These are phyloP conservation scores for Falcaria lacertinaria DNA, from an alignment of 2,888 invertebrate genomes.

Conservation along the genomic window DNA sequence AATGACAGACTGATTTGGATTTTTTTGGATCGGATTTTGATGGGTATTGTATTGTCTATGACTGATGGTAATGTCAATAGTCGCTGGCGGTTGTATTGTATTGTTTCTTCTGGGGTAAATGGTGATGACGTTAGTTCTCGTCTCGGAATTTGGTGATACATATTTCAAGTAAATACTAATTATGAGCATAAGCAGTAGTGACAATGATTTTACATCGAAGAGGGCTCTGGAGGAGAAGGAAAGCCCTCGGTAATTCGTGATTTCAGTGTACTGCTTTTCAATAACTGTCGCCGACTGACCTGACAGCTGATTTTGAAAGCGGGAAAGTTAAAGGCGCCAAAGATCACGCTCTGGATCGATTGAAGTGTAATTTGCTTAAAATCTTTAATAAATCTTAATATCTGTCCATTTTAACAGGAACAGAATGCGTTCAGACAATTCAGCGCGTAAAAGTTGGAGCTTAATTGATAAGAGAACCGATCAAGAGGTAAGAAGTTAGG, in stretches of 20 bases:
- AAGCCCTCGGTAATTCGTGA: slow-evolving; percentile 52
- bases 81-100: too few relatives aligned
- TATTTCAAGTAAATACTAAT: slow-evolving; percentile 13
- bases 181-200: slow-evolving; percentile 48
- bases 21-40: too few relatives aligned
- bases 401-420: too few relatives aligned
- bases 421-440: slow-evolving; percentile 47
- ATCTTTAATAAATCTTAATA: too few relatives aligned
- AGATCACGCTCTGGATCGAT: slow-evolving; percentile 18
- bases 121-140: slow-evolving; percentile 2
- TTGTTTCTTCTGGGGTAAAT: too few relatives aligned
- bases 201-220: slow-evolving; percentile 39
- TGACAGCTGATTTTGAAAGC: slow-evolving; percentile 73
- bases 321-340: slow-evolving; percentile 73
- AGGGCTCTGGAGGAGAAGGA: slow-evolving; percentile 39
- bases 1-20: too few relatives aligned
- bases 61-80: too few relatives aligned
- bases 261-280: slow-evolving; percentile 17
- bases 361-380: slow-evolving; percentile 10
- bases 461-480: slow-evolving; percentile 66
- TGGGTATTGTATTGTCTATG: too few relatives aligned
- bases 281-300: too few relatives aligned
- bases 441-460: slow-evolving; percentile 66
- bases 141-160: slow-evolving; percentile 7
- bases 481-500: slow-evolving; percentile 52